These are phyloP conservation scores for Drosophila melanosoma DNA, from an alignment of 2,888 invertebrate species.

Conservation along the genomic window DNA sequence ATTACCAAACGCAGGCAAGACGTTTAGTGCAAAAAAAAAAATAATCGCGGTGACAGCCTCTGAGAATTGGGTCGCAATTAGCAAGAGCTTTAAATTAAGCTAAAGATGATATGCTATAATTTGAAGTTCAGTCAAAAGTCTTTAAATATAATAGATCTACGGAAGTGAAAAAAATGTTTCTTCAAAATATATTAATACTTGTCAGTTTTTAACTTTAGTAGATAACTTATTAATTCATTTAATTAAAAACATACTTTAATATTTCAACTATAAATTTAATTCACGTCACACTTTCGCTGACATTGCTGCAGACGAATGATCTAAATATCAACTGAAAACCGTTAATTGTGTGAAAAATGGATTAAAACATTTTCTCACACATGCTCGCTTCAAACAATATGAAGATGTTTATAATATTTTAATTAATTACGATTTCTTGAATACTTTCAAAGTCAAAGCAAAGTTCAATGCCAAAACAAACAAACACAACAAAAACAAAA, in stretches of 20 bases:
- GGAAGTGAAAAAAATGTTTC: neutral
- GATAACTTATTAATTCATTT: neutral
- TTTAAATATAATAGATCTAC: neutral
- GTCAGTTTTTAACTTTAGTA: neutral
- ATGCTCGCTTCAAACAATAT: constrained; percentile 63
- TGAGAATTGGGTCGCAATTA: constrained; percentile 76
- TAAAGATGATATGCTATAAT: constrained; percentile 39
- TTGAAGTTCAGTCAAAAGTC: constrained; percentile 3
- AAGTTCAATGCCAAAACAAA: constrained; percentile 77
- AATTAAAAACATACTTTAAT: neutral
- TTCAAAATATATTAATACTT: neutral
- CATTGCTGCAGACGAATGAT: constrained; percentile 49
- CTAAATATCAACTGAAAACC: constrained; percentile 35
- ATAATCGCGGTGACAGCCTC: constrained; percentile 43
- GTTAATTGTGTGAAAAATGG: constrained; percentile 65
- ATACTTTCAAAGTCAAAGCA: constrained; percentile 72
- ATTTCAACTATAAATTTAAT: neutral
- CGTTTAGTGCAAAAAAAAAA: constrained; percentile 34
- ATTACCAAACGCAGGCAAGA: constrained; percentile 45
- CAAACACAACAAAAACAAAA: constrained; percentile 20
- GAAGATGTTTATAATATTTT: constrained; percentile 75
- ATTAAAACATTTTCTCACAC: constrained; percentile 59
- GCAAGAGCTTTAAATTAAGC: constrained; percentile 52
- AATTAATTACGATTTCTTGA: constrained; percentile 71
- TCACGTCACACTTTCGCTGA: constrained; percentile 57